These are phyloP conservation scores for Pachymerium ferrugineum DNA, from an alignment of 2,888 invertebrate species.

Conservation along the genomic window DNA sequence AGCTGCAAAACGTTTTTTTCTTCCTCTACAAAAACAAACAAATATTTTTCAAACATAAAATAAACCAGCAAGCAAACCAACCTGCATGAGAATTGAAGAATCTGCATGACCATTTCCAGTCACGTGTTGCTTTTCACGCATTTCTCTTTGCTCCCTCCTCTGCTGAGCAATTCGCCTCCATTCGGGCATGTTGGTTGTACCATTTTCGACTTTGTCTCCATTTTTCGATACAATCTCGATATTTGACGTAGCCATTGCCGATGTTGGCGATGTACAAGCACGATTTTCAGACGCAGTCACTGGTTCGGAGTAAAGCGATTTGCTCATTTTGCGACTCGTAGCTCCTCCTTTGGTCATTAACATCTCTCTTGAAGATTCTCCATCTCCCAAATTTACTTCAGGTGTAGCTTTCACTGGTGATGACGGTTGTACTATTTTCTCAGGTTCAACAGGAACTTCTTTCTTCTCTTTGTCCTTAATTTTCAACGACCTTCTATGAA, in stretches of 20 bases:
- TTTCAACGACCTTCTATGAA: slow-evolving; percentile 71
- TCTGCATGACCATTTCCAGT: slow-evolving; percentile 27
- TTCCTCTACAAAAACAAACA: too few relatives aligned
- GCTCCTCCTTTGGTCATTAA: background rate
- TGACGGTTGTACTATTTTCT: background rate
- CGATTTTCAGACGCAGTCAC: background rate
- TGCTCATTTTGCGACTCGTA: slow-evolving; percentile 28
- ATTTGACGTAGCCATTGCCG: slow-evolving; percentile 20
- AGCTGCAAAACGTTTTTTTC: too few relatives aligned
- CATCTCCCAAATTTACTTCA: background rate
- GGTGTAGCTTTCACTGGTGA: background rate
- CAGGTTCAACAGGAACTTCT: background rate
- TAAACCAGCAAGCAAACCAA: background rate
- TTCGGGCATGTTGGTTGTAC: slow-evolving; percentile 28
- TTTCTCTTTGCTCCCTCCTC: slow-evolving; percentile 31
- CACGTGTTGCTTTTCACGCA: slow-evolving; percentile 31
- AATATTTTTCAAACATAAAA: background rate
- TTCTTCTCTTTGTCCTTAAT: slow-evolving; percentile 61
- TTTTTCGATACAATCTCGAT: slow-evolving; percentile 23
- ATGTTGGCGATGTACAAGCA: slow-evolving; percentile 2
- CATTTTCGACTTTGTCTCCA: slow-evolving; percentile 16
- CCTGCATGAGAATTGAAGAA: slow-evolving; percentile 25
- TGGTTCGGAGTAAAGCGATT: slow-evolving; percentile 21
- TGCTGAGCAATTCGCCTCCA: slow-evolving; percentile 32
- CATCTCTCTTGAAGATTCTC: background rate